A percentile compares a stretch with the other conserved stretches of the same genome.
Conservation (phyloP, 2,888 invertebrate genomes). For the Graphium colonna region DNA sequence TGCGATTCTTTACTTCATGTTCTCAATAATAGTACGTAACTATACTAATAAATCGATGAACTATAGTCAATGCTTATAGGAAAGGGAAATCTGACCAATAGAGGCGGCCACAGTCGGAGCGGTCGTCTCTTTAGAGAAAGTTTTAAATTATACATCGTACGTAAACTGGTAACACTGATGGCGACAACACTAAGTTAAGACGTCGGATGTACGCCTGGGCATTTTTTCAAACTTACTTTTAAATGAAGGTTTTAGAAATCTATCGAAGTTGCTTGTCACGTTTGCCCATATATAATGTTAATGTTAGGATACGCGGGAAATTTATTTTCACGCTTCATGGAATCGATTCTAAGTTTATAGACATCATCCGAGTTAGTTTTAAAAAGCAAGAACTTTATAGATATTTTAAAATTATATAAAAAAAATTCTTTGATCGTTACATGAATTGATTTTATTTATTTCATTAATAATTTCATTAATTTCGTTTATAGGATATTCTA, state of each 20-base stretch:
- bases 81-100: slow-evolving; percentile 63
- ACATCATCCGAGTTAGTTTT: too few species aligned
- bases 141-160: slow-evolving; percentile 71
- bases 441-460: too few species aligned
- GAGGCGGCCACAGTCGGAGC: slow-evolving; percentile 35
- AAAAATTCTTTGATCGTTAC: too few species aligned
- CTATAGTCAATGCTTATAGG: slow-evolving; percentile 43
- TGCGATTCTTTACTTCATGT: too few species aligned
- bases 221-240: slow-evolving; percentile 22
- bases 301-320: slow-evolving; percentile 1
- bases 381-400: too few species aligned
- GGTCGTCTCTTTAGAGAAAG: slow-evolving; percentile 63
- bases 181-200: slow-evolving; percentile 43
- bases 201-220: slow-evolving; percentile 34
- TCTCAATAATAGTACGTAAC: too few species aligned
- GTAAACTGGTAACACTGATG: slow-evolving; percentile 63
- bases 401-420: too few species aligned
- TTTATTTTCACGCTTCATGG: slow-evolving; percentile 6
- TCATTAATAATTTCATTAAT: too few species aligned
- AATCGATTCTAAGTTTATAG: background rate
- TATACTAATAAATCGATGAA: slow-evolving; percentile 36
- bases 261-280: slow-evolving; percentile 7
- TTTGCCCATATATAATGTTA: slow-evolving; percentile 9
- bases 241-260: slow-evolving; percentile 21
- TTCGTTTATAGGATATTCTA: too few species aligned